Evolutionary conservation across 2,888 invertebrate species (phyloP).

Genomic region (Erpobdella octoculata): DNA sequence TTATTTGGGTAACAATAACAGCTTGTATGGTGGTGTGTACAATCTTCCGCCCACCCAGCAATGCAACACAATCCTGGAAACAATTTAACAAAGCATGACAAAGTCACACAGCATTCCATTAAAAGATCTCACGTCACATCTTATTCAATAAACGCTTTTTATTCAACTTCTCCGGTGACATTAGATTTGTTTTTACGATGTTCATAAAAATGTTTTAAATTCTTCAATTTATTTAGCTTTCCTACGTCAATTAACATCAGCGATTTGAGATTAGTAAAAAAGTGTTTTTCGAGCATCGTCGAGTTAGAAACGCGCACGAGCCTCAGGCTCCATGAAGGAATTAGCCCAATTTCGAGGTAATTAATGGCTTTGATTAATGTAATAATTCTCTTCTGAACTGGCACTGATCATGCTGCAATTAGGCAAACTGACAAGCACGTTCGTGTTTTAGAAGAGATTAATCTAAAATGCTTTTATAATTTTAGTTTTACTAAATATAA

Average conservation of each 20-base stretch:
- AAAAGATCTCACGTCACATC: neutral
- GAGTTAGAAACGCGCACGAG: neutral
- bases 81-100: neutral
- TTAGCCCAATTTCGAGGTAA: constrained; percentile 6
- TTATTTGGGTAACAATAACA: no score
- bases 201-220: no score
- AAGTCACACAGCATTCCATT: neutral
- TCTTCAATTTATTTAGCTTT: no score
- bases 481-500: no score
- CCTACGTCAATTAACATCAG: no score
- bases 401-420: neutral
- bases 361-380: constrained; percentile 10
- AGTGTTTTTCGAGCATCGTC: no score
- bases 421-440: no score
- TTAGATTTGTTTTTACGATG: neutral
- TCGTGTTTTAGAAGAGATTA: no score
- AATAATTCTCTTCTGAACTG: constrained; percentile 2
- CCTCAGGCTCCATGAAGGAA: neutral
- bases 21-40: no score
- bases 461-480: no score
- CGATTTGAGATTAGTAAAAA: no score
- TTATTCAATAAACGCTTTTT: neutral
- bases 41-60: no score
- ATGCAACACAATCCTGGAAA: neutral
- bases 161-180: neutral